Conservation (phyloP, 2,797 vertebrate species). For the Myiothlypis chrysogaster region DNA sequence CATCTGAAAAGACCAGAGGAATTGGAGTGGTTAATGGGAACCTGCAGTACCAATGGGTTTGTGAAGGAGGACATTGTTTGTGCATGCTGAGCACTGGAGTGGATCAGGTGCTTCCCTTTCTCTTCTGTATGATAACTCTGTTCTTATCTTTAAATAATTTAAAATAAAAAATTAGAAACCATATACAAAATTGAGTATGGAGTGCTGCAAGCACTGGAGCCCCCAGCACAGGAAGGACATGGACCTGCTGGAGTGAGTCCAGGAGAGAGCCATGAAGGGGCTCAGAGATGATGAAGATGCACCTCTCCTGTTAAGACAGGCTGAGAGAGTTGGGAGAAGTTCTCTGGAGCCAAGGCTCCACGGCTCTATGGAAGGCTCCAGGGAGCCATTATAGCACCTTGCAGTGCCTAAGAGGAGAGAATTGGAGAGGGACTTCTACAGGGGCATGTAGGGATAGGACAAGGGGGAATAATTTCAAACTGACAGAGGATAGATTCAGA, state of each 20-base stretch:
- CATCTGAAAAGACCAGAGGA: background rate
- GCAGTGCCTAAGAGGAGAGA: background rate
- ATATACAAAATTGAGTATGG: background rate
- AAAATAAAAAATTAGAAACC: background rate
- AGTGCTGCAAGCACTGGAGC: background rate
- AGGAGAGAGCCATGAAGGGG: background rate
- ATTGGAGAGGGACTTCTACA: background rate
- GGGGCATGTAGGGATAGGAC: background rate
- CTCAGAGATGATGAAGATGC: background rate
- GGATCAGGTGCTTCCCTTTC: background rate
- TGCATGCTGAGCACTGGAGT: background rate
- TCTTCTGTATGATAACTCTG: background rate
- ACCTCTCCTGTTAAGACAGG: background rate
- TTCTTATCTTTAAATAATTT: background rate
- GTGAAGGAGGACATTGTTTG: background rate
- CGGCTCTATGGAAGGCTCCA: background rate
- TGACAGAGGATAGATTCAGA: background rate
- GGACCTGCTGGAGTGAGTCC: background rate
- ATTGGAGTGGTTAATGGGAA: background rate
- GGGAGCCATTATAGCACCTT: background rate
- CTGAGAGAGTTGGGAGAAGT: background rate
- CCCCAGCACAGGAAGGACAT: background rate
- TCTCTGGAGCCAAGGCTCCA: too few species aligned
- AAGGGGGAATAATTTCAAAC: background rate
- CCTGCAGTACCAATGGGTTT: accelerated